phyloP scores from a whole-genome alignment of 2,113 vertebrate genomes.

The Lophochroa leadbeateri region DNA sequence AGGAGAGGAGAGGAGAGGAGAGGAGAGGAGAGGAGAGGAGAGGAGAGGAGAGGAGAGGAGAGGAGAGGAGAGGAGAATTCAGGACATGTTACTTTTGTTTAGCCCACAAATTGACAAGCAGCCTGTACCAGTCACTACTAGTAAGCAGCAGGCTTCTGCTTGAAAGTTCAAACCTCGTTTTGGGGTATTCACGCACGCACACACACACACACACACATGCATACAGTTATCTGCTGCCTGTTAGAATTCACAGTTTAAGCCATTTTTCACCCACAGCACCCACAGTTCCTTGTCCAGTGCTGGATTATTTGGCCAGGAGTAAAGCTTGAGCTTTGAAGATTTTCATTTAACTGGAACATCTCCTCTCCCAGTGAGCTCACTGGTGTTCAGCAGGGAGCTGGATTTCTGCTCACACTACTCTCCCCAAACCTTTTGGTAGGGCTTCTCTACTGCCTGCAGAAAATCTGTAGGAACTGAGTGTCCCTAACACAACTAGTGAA shows the following conservation, averaged over 20 bases:
- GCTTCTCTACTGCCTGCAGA: background rate
- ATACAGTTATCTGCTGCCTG: background rate
- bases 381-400: background rate
- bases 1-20: too few species aligned
- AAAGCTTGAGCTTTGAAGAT: background rate
- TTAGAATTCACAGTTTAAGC: background rate
- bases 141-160: background rate
- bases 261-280: background rate
- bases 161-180: background rate
- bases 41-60: too few species aligned
- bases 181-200: background rate
- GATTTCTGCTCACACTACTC: background rate
- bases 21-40: too few species aligned
- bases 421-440: background rate
- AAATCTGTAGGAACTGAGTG: background rate
- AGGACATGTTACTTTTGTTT: background rate
- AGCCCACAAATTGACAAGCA: background rate
- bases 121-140: background rate
- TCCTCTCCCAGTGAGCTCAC: background rate
- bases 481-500: background rate
- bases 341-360: background rate
- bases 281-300: background rate
- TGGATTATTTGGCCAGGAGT: background rate
- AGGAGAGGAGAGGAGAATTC: background rate
- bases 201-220: accelerated